Percentiles rank a stretch among this genome's conserved stretches.
Evolutionary conservation across 1,140 invertebrate species (phyloP).

Genomic region (Papilio aristodemus): DNA sequence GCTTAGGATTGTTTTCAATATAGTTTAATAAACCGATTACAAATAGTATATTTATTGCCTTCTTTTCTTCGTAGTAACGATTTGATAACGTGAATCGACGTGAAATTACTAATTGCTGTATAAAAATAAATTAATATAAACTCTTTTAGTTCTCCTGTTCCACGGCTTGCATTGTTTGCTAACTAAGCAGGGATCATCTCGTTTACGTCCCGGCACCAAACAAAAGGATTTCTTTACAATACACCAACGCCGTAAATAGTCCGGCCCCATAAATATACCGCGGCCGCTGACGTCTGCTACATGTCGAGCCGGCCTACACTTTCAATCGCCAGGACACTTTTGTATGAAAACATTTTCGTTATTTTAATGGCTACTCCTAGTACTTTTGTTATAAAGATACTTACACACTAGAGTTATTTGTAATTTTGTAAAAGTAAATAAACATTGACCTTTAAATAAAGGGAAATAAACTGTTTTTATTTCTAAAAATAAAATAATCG

Average conservation of each 20-base stretch:
- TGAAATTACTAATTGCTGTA: no score
- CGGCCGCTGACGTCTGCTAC: conserved; percentile 13
- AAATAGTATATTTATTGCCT: no score
- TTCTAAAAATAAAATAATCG: no score
- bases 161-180: conserved; percentile 25
- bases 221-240: conserved; percentile 34
- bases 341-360: neutral
- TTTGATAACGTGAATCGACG: no score
- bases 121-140: neutral
- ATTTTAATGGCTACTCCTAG: neutral
- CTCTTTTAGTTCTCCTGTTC: conserved; percentile 19
- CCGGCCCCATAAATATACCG: conserved; percentile 25
- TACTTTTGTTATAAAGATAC: neutral
- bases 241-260: conserved; percentile 33
- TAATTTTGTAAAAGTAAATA: neutral
- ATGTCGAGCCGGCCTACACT: neutral
- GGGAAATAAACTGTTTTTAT: no score
- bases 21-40: no score
- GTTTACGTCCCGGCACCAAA: conserved; percentile 36
- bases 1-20: no score
- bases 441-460: no score
- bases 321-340: conserved; percentile 11
- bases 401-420: neutral
- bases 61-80: no score
- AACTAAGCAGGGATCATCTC: conserved; percentile 39